Base-by-base conservation (phyloP, 2,113 vertebrate genomes). In the Mobula birostris region DNA sequence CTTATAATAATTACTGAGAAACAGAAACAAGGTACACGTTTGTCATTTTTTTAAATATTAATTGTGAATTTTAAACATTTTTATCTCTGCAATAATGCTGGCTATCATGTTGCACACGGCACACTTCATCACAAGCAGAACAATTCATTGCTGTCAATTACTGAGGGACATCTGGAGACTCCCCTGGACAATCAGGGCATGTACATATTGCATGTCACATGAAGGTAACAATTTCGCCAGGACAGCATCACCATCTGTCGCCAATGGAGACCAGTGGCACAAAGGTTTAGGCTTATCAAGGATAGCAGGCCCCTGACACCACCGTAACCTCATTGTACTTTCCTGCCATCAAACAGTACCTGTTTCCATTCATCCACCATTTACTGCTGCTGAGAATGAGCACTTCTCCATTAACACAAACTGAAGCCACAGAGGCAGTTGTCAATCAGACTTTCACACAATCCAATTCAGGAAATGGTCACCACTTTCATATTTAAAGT, bases 201-300 rank as follows among this genome's bases (percentile, higher is more conserved):
- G 97, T 97, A 98, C 98, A 98, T 97, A 97, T 97, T 97, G 97
- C 96, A 97, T 96, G 96, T 98, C 97, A 97, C 95, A 96, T 95
- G 97, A 98, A 98, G 97, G 98, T 98, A 98, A 97, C 97, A 97
- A 97, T 98, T 97, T 97, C 96, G 96, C 96, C 97, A 97, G 97
- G 96, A 97, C 96, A 96, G 96, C 96, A 95, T 96, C 96, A 96
- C 98, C 98, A 98, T 98, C 98, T 98, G 98, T 98, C 97, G 97
- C 97, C 95, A 96, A 96, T 96, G 95, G 96, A 97, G 97, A 96
- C 96, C 40, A 94, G 95, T 0, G 95, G 96, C 96, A 98, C 97
- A 98, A 98, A 97, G 96, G 96, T 96, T 96, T 96, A 96, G 96
- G 95, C 95, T 95, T 94, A 95, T 95, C 95, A 14, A 95, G 6